Conservation (phyloP, 2,113 vertebrate species). For the Perca schrenkii region DNA sequence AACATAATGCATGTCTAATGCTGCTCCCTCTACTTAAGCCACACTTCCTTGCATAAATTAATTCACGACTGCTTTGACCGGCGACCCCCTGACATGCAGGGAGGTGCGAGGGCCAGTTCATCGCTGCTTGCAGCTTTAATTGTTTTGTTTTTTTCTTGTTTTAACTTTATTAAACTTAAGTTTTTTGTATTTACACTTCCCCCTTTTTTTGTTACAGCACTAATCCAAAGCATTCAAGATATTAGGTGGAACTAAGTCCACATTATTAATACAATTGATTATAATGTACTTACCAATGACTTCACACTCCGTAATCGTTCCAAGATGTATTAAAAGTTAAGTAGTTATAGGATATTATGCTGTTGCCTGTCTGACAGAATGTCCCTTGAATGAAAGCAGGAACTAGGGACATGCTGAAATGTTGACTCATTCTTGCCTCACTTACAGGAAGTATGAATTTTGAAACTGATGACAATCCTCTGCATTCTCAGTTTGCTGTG, state of each 20-base stretch:
- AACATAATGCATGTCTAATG: too few species aligned
- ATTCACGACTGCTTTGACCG: too few species aligned
- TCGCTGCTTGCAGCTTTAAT: too few species aligned
- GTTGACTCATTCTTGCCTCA: conserved; percentile 47
- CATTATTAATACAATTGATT: neutral
- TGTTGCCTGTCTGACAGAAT: neutral
- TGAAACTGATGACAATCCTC: conserved; percentile 20
- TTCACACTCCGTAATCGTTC: neutral
- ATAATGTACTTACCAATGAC: conserved; percentile 46
- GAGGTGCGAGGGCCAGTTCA: too few species aligned
- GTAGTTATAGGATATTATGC: neutral
- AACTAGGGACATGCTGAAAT: conserved; percentile 32
- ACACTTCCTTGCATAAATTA: too few species aligned
- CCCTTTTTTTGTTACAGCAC: neutral
- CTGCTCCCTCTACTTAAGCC: too few species aligned
- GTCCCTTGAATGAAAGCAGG: conserved; percentile 27
- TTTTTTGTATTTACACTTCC: neutral
- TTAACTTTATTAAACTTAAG: too few species aligned
- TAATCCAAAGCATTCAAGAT: neutral
- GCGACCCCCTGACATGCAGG: too few species aligned
- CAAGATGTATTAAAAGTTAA: neutral
- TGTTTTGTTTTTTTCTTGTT: too few species aligned
- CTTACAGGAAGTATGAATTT: conserved; percentile 74
- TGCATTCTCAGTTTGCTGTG: neutral
- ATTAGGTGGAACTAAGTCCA: neutral